Percentiles rank a stretch among this genome's conserved stretches.
Evolutionary conservation across 2,113 vertebrate genomes (phyloP).

Genomic region (Caranx melampygus): DNA sequence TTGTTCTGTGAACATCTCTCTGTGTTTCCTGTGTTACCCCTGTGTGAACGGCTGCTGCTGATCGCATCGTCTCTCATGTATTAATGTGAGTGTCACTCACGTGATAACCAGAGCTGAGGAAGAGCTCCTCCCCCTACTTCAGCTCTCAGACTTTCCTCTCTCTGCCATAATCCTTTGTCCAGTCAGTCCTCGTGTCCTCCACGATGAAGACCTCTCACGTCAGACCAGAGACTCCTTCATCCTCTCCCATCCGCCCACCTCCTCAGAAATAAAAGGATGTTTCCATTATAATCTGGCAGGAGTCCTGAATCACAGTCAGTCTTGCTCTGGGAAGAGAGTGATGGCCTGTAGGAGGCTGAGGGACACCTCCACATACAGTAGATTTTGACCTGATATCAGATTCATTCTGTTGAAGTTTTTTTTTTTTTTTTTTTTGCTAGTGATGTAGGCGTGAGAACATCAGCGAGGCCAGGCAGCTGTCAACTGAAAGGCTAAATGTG

Average conservation of each 20-base stretch:
- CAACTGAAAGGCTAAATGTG: neutral
- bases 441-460: neutral
- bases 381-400: neutral
- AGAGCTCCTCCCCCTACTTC: too few species aligned
- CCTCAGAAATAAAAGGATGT: slow-evolving; percentile 86
- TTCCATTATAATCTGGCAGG: slow-evolving; percentile 85
- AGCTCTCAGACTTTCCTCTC: neutral
- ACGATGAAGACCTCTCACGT: slow-evolving; percentile 53
- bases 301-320: slow-evolving; percentile 70
- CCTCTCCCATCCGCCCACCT: slow-evolving; percentile 70
- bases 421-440: neutral
- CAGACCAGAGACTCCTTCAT: slow-evolving; percentile 43
- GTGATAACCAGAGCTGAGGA: neutral
- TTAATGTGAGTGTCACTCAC: neutral
- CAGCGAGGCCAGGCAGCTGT: neutral
- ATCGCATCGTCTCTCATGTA: neutral
- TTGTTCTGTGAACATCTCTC: neutral
- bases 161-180: slow-evolving; percentile 1
- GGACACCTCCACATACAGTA: slow-evolving; percentile 12
- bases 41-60: neutral
- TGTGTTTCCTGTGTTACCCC: neutral
- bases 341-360: neutral
- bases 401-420: neutral
- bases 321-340: slow-evolving; percentile 57
- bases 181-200: slow-evolving; percentile 13